phyloP scores from a whole-genome alignment of 1,140 invertebrate species.

The Probaryconus sp. region DNA sequence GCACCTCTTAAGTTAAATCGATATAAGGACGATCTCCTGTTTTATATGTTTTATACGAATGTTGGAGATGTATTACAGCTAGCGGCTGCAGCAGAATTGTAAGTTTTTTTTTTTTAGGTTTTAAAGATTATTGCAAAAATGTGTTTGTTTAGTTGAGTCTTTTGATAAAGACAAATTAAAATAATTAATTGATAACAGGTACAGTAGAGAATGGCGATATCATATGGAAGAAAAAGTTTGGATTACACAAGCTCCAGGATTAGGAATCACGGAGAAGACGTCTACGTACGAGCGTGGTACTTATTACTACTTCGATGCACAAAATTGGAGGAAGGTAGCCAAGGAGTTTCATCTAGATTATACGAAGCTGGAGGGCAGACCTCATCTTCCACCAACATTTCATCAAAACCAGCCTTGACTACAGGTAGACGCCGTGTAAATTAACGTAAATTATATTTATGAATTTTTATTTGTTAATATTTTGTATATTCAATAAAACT shows the following conservation, averaged over 20 bases:
- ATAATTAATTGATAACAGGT: slow-evolving; percentile 79
- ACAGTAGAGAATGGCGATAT: slow-evolving; percentile 98
- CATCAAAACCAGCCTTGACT: slow-evolving; percentile 78
- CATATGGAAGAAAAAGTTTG: slow-evolving; percentile 99
- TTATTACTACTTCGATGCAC: slow-evolving; percentile 99
- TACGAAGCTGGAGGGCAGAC: slow-evolving; percentile 96
- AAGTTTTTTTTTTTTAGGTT: slow-evolving; percentile 77
- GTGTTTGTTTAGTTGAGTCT: not conserved
- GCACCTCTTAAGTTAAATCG: slow-evolving; percentile 96
- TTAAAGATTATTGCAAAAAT: slow-evolving; percentile 8
- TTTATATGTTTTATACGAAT: slow-evolving; percentile 99
- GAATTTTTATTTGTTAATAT: slow-evolving; percentile 22
- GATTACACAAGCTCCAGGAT: slow-evolving; percentile 97
- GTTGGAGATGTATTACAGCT: slow-evolving; percentile 98
- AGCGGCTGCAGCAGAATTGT: slow-evolving; percentile 97
- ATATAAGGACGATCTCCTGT: slow-evolving; percentile 99
- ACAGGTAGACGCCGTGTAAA: slow-evolving; percentile 65
- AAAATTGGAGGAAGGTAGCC: slow-evolving; percentile 96
- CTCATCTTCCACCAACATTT: slow-evolving; percentile 78
- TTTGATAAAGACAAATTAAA: not conserved
- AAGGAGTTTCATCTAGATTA: slow-evolving; percentile 99
- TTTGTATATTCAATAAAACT: slow-evolving; percentile 31
- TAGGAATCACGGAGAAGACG: slow-evolving; percentile 95
- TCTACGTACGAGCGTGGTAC: slow-evolving; percentile 97
- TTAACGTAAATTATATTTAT: slow-evolving; percentile 35